phyloP scores from a whole-genome alignment of 64 coral and sea anemone genomes.

The Catalaphyllia jardinei region DNA sequence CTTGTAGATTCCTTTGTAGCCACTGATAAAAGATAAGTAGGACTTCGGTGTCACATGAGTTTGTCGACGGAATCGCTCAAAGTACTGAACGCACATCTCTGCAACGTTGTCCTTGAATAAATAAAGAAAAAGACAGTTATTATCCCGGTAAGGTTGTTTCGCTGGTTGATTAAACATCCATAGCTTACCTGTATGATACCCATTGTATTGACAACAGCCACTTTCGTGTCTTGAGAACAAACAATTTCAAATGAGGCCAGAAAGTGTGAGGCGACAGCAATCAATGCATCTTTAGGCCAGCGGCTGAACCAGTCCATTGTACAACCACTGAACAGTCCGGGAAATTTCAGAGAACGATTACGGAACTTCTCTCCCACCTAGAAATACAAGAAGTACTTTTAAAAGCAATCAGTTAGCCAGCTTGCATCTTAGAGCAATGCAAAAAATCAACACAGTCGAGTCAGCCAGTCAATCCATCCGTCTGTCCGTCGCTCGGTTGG shows the following conservation, averaged over 20 bases:
- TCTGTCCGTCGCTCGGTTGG: neutral
- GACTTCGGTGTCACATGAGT: constrained; percentile 97
- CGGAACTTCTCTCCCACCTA: constrained; percentile 99
- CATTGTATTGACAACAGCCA: constrained; percentile 94
- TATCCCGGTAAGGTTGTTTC: no score
- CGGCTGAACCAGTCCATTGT: constrained; percentile 99
- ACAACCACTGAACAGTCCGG: constrained; percentile 95
- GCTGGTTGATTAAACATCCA: neutral
- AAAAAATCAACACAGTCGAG: neutral
- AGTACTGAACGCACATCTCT: constrained; percentile 92
- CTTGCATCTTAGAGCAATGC: no score
- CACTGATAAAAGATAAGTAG: constrained; percentile 89
- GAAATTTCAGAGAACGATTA: constrained; percentile 97
- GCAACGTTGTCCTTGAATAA: constrained; percentile 89
- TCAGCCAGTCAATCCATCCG: neutral
- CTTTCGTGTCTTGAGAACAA: constrained; percentile 85
- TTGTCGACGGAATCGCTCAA: constrained; percentile 95
- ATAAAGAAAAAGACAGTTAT: neutral
- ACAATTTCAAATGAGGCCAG: constrained; percentile 82
- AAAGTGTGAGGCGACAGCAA: constrained; percentile 95
- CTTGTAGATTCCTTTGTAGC: constrained; percentile 92
- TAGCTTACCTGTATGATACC: constrained; percentile 84
- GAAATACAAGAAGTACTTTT: neutral
- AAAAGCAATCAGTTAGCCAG: neutral
- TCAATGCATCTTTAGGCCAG: constrained; percentile 97